Percentiles rank a stretch among this genome's conserved stretches.
These are phyloP conservation scores for Gambelia wislizenii DNA, from an alignment of 2,797 vertebrate genomes.

Conservation along the genomic window DNA sequence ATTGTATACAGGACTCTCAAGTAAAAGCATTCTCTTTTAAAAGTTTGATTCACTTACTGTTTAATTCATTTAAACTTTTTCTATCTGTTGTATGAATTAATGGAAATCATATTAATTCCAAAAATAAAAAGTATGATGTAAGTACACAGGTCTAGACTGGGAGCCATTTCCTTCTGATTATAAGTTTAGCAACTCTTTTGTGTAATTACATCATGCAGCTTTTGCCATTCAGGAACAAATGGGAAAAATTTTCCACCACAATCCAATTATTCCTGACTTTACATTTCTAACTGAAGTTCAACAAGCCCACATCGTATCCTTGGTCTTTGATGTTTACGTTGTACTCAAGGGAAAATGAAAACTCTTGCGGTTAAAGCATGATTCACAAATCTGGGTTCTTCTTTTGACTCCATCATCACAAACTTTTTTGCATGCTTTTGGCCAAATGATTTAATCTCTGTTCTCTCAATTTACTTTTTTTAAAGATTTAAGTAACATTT, in stretches of 20 bases:
- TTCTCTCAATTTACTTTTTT: conserved; percentile 7
- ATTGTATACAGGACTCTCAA: conserved; percentile 45
- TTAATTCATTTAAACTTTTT: conserved; percentile 23
- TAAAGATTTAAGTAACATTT: not conserved
- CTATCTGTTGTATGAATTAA: conserved; percentile 55
- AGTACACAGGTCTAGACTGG: not conserved
- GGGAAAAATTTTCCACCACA: conserved; percentile 11
- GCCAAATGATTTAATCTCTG: conserved; percentile 18
- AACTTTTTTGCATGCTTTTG: conserved; percentile 2
- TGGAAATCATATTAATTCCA: conserved; percentile 49
- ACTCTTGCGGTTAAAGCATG: conserved; percentile 10
- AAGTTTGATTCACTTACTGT: conserved; percentile 26
- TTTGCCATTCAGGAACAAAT: conserved; percentile 24
- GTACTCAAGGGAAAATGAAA: conserved; percentile 10
- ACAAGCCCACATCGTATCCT: conserved; percentile 12
- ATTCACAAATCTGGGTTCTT: not conserved
- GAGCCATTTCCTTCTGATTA: conserved; percentile 3
- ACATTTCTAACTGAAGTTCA: conserved; percentile 11
- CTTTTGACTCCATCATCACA: not conserved
- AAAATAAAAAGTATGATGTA: conserved; percentile 35
- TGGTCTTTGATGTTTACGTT: conserved; percentile 20
- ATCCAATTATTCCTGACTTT: conserved; percentile 25
- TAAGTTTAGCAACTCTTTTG: conserved; percentile 28
- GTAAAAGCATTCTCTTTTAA: conserved; percentile 45
- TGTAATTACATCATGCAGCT: conserved; percentile 17